Conservation (phyloP, 2,888 invertebrate species). For the Nipponacmea schrenckii region DNA sequence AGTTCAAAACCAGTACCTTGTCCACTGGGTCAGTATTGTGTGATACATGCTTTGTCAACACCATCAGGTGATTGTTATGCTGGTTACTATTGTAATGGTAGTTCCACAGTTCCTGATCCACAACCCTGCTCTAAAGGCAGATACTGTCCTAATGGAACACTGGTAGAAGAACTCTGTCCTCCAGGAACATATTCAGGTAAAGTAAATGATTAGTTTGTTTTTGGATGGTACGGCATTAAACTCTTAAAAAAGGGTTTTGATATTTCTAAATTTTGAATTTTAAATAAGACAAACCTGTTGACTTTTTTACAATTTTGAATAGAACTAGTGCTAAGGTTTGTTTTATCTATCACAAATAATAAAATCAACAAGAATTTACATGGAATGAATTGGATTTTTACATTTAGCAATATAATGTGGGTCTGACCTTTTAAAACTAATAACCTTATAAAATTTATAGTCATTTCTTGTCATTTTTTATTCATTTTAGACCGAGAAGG, state of each 20-base stretch:
- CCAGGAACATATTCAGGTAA: constrained; percentile 61
- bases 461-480: background rate
- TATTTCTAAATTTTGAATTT: too few relatives aligned
- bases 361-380: too few relatives aligned
- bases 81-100: constrained; percentile 58
- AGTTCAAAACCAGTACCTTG: constrained; percentile 48
- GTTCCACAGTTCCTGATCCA: constrained; percentile 45
- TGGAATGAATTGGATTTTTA: too few relatives aligned
- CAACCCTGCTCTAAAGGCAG: constrained; percentile 51
- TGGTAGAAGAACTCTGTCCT: constrained; percentile 49
- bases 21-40: constrained; percentile 56
- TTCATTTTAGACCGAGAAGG: constrained; percentile 48
- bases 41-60: constrained; percentile 34
- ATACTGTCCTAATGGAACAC: constrained; percentile 60
- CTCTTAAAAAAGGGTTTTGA: background rate
- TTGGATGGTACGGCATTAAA: background rate
- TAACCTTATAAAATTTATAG: too few relatives aligned
- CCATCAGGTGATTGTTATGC: constrained; percentile 55
- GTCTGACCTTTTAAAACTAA: too few relatives aligned
- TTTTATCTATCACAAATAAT: too few relatives aligned
- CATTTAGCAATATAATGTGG: too few relatives aligned
- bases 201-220: constrained; percentile 17
- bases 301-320: too few relatives aligned
- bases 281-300: too few relatives aligned
- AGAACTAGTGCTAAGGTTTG: too few relatives aligned